These are phyloP conservation scores for Myiotriccus ornatus DNA, from an alignment of 2,797 vertebrate genomes.

Conservation along the genomic window DNA sequence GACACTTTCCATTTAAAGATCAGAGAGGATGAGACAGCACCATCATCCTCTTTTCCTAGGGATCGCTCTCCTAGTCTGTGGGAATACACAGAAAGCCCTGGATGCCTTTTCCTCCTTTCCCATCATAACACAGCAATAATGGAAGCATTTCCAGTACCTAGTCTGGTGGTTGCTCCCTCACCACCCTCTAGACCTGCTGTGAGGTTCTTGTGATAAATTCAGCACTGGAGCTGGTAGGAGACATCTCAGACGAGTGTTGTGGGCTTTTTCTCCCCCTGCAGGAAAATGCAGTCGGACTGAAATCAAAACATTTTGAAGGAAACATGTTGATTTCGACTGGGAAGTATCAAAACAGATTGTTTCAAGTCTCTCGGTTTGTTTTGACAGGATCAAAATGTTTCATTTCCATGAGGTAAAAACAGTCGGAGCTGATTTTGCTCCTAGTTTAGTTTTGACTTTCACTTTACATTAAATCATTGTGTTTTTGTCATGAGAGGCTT, in stretches of 20 bases:
- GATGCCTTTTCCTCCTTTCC: neutral
- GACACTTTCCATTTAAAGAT: neutral
- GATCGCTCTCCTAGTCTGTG: accelerated
- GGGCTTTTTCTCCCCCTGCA: neutral
- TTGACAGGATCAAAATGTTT: constrained; percentile 61
- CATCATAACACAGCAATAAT: neutral
- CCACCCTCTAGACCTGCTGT: neutral
- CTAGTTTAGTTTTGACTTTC: neutral
- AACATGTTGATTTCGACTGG: constrained; percentile 8
- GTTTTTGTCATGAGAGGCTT: neutral
- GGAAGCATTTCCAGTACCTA: neutral
- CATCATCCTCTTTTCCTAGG: neutral
- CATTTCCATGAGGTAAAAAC: constrained; percentile 60
- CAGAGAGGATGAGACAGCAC: neutral
- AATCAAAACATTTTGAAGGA: constrained; percentile 51
- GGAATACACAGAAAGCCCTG: neutral
- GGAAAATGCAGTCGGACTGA: constrained; percentile 15
- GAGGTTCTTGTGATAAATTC: neutral
- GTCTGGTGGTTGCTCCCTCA: neutral
- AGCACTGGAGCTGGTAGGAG: accelerated
- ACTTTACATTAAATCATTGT: neutral
- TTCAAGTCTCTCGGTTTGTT: constrained; percentile 30
- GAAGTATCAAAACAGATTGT: constrained; percentile 59
- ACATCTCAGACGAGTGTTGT: neutral
- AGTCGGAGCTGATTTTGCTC: constrained; percentile 24